Base-by-base conservation (phyloP, 2,888 invertebrate genomes). In the Tethea ocularis region DNA sequence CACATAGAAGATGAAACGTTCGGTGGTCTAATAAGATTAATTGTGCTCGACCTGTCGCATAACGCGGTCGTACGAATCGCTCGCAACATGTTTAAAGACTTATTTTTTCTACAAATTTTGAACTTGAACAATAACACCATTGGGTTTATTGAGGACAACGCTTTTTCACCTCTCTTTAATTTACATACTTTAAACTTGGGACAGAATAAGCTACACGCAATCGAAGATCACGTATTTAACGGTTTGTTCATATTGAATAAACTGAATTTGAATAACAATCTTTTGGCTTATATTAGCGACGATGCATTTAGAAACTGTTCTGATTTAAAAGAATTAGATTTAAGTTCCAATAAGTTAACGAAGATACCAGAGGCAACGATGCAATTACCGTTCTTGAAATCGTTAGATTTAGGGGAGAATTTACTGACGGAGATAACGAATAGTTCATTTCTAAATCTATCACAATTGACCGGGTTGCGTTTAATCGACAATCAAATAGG, bases 321-420 rank as follows among this genome's bases (percentile, higher is more conserved):
- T 22, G 96, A 97, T 77, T 90, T 98, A 53, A 97, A 97, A 89
- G 98, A 98, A 83, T 93, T 98, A 71, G 98, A 98, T 88, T 91
- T 98, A 70, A 97, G 97, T 88, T 97, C 97, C 52, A 98, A 98
- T 91, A 96, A 96, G 76, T 93, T 98, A 71, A 94, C 94, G 57
- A 95, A 95, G 77, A 95, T 98, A 66, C 98, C 98, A n/a, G 96
- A 96, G 81, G 97, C 97, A 2, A 94, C 98, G 72, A 95, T 95
- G 82, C 97, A 97, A 82, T 93, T 98, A 73, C 94, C 96, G 67
- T 97, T 97, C 84, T 93, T 99, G 79, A 97, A 97, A 89, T 97
- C 97, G 11, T 93, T 99, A 66, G 98, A 98, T 87, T 93, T 99
- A 82, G 98, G 98, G 58, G 98, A 98, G 88, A 99, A 99, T 92